Percentiles rank a stretch among this genome's conserved stretches.
Conservation (phyloP, 2,888 invertebrate genomes). For the Agelastica alni region DNA sequence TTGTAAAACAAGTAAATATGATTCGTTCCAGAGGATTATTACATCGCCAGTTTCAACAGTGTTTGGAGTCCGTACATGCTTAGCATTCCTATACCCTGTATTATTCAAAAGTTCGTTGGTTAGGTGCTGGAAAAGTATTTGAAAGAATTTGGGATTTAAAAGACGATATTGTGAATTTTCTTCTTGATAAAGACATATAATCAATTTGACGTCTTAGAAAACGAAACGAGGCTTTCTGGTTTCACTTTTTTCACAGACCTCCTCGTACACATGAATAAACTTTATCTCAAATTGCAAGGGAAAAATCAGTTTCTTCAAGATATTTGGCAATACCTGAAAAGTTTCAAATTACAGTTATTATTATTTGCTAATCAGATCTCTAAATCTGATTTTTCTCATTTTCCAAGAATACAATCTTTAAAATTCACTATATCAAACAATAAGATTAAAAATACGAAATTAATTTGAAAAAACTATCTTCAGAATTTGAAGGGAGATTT, state of each 20-base stretch:
- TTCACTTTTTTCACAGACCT: not conserved
- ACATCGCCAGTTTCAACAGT: conserved; percentile 2
- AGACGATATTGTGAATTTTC: not conserved
- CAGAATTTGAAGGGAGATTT: not conserved
- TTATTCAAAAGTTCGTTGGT: not conserved
- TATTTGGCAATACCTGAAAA: too few species aligned
- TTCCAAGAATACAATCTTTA: conserved; percentile 1
- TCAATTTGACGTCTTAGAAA: not conserved
- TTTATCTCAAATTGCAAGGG: not conserved
- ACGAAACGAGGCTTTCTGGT: not conserved
- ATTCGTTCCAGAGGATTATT: conserved; percentile 8
- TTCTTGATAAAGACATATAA: conserved; percentile 10
- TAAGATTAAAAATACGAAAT: conserved; percentile 3
- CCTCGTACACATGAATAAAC: too few species aligned
- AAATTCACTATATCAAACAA: conserved; percentile 1
- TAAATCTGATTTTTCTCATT: conserved; percentile 1
- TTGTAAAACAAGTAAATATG: conserved; percentile 1
- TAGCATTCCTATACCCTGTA: too few species aligned
- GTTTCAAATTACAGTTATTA: not conserved
- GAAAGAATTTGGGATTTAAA: not conserved
- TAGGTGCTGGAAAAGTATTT: conserved; percentile 4
- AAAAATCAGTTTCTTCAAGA: not conserved
- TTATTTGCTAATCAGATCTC: not conserved
- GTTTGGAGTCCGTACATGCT: not conserved
- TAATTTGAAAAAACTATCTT: conserved; percentile 1